Evolutionary conservation across 2,113 vertebrate genomes (phyloP).

Genomic region (Odontophorus gujanensis): DNA sequence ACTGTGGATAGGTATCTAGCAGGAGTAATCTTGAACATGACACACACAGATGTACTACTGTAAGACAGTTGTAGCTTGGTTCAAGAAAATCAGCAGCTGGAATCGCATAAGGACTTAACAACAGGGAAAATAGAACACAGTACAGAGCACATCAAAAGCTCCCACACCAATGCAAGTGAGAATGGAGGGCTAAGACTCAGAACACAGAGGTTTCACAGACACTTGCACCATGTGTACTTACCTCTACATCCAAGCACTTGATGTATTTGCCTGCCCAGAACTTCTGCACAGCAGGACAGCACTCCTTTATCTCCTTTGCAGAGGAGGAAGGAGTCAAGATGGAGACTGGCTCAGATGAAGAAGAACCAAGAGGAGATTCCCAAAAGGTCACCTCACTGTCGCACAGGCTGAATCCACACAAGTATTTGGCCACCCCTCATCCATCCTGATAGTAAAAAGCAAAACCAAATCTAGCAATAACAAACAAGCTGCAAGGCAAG

Average conservation of each 20-base stretch:
- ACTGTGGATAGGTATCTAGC: neutral
- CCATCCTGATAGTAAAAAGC: neutral
- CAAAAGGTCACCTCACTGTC: neutral
- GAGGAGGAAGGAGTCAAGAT: neutral
- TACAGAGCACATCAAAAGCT: neutral
- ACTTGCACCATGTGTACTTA: neutral
- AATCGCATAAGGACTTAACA: neutral
- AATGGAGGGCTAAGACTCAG: neutral
- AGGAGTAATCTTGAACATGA: fast-evolving
- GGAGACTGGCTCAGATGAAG: neutral
- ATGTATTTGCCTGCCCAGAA: neutral
- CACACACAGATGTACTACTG: neutral
- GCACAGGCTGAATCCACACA: neutral
- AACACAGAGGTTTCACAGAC: neutral
- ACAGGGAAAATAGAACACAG: neutral
- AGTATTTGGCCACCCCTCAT: neutral
- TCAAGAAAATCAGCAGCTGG: neutral
- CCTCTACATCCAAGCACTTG: neutral
- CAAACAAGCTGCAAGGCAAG: neutral
- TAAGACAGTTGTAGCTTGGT: neutral
- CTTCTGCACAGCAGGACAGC: too few species aligned
- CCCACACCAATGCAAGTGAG: neutral
- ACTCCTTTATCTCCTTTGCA: neutral
- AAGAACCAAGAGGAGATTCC: neutral
- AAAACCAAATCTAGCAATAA: neutral